A percentile compares a stretch with the other conserved stretches of the same genome.
phyloP scores from a whole-genome alignment of 2,113 vertebrate genomes.

The Brachirus orientalis region DNA sequence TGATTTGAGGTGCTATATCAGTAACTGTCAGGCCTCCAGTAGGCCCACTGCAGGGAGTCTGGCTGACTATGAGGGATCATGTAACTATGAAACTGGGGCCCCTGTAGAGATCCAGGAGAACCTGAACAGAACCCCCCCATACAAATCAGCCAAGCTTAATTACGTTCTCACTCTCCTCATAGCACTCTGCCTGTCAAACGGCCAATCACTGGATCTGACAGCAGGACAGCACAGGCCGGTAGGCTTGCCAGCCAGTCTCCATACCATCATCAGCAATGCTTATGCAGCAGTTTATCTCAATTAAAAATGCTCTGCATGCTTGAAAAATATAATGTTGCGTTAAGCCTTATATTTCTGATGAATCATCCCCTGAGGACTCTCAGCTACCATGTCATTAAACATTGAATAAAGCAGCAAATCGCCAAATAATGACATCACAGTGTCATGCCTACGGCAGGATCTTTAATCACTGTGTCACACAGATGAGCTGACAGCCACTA shows the following conservation, averaged over 20 bases:
- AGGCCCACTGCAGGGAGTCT: conserved; percentile 55
- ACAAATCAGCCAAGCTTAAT: conserved; percentile 54
- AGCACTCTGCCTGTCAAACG: conserved; percentile 42
- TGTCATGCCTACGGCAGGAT: conserved; percentile 24
- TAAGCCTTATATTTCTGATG: conserved; percentile 33
- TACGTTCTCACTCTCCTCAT: conserved; percentile 31
- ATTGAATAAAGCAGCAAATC: conserved; percentile 51
- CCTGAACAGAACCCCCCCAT: conserved; percentile 19
- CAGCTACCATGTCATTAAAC: conserved; percentile 30
- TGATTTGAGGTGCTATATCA: conserved; percentile 63
- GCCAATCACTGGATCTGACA: conserved; percentile 30
- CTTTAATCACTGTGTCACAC: conserved; percentile 42
- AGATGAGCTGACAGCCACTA: conserved; percentile 37
- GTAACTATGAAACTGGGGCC: conserved; percentile 60
- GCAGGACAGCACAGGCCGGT: conserved; percentile 25
- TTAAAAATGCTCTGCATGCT: conserved; percentile 58
- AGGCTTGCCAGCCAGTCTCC: conserved; percentile 34
- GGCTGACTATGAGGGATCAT: conserved; percentile 61
- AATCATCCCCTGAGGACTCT: conserved; percentile 36
- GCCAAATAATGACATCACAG: conserved; percentile 53
- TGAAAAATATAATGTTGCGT: conserved; percentile 51
- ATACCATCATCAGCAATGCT: conserved; percentile 38
- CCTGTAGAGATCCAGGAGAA: conserved; percentile 69
- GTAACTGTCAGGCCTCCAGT: conserved; percentile 54
- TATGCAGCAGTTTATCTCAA: conserved; percentile 61